These are phyloP conservation scores for Acrocephalus kingi DNA, from an alignment of 2,113 vertebrate genomes.

Conservation along the genomic window DNA sequence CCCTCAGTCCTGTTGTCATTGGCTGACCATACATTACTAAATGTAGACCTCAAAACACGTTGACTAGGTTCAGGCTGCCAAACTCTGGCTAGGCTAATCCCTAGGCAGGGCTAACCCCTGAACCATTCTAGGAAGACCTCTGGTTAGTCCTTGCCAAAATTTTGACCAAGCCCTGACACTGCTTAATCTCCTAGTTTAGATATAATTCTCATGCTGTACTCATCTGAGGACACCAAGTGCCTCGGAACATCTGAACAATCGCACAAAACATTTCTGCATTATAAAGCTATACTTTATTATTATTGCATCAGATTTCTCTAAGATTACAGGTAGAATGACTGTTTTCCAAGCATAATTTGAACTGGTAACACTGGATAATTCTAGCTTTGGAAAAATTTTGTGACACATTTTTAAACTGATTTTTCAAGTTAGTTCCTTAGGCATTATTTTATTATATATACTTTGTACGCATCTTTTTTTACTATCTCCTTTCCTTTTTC, in stretches of 20 bases:
- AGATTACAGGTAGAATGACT: not conserved
- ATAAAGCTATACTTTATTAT: not conserved
- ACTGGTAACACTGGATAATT: not conserved
- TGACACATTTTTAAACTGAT: not conserved
- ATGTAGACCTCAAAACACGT: not conserved
- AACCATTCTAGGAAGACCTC: not conserved
- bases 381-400: not conserved
- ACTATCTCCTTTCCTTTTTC: not conserved
- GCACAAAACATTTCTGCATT: not conserved
- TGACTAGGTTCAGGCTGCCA: not conserved
- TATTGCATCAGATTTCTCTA: not conserved
- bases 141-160: not conserved
- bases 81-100: not conserved
- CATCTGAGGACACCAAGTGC: not conserved
- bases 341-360: conserved; percentile 4
- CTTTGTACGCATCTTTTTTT: not conserved
- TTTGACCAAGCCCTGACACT: not conserved
- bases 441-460: not conserved
- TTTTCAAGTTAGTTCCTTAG: not conserved
- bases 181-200: not conserved
- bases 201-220: not conserved
- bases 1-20: not conserved
- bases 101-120: not conserved
- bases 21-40: not conserved
- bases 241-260: not conserved